Percentiles rank a stretch among this genome's conserved stretches.
Conservation (phyloP, 2,797 vertebrate species). For the Numenius phaeopus region DNA sequence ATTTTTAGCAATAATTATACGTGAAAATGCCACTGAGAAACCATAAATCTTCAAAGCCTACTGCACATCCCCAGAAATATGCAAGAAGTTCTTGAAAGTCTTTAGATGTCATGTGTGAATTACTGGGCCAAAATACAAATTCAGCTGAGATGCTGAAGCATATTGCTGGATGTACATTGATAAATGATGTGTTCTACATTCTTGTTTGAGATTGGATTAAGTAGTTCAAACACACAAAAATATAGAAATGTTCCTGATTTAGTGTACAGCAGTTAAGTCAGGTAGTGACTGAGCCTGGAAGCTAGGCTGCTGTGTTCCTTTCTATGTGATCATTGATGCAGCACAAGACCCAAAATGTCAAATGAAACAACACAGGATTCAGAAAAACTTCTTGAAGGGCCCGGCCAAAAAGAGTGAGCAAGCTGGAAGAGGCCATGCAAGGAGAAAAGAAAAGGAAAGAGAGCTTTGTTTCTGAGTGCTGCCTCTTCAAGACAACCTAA, state of each 20-base stretch:
- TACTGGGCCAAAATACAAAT: background rate
- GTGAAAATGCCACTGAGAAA: background rate
- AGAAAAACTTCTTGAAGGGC: background rate
- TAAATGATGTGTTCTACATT: background rate
- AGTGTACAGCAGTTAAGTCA: background rate
- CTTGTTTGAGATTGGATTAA: background rate
- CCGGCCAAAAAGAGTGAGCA: background rate
- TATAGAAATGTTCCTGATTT: background rate
- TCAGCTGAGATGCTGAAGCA: background rate
- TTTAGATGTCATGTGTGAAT: background rate
- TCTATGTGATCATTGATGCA: background rate
- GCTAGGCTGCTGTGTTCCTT: background rate
- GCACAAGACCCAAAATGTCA: conserved; percentile 43
- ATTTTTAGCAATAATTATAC: conserved; percentile 9
- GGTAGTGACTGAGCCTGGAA: background rate
- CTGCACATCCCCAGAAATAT: background rate
- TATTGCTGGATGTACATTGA: background rate
- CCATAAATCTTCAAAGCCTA: background rate
- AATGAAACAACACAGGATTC: conserved; percentile 35
- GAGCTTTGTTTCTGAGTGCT: background rate
- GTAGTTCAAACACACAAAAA: background rate
- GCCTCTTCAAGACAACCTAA: background rate
- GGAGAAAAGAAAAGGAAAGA: conserved; percentile 8
- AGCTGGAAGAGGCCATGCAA: background rate
- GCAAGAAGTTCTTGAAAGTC: background rate